phyloP scores from a whole-genome alignment of 2,113 vertebrate species.

The Scolopax mira region DNA sequence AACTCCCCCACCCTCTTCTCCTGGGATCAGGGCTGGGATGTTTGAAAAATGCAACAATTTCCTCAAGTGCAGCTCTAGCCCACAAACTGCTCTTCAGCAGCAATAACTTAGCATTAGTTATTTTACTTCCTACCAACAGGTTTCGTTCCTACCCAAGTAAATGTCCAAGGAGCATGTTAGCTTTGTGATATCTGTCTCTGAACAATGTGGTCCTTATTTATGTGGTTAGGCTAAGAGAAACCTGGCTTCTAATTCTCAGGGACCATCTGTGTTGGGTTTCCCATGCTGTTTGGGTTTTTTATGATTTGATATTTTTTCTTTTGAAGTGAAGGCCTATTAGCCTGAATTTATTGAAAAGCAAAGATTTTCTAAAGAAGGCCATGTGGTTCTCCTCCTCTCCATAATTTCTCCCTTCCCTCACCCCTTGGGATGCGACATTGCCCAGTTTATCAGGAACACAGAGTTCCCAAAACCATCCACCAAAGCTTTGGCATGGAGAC shows the following conservation, averaged over 20 bases:
- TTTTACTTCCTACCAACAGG: not conserved
- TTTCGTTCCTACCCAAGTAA: not conserved
- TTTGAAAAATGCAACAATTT: not conserved
- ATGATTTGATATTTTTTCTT: not conserved
- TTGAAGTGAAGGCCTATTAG: not conserved
- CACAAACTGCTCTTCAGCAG: not conserved
- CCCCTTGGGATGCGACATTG: conserved; percentile 9
- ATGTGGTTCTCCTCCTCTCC: not conserved
- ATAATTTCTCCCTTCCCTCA: conserved; percentile 29
- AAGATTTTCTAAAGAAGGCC: not conserved
- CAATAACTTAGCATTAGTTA: not conserved
- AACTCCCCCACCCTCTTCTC: not conserved
- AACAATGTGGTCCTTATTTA: not conserved
- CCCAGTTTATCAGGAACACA: conserved; percentile 51
- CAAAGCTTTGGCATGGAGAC: conserved; percentile 58
- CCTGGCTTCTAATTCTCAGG: not conserved
- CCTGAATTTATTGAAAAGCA: not conserved
- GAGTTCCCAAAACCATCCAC: conserved; percentile 56
- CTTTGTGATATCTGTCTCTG: not conserved
- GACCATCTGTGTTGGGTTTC: not conserved
- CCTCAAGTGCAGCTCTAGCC: not conserved
- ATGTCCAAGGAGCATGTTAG: not conserved
- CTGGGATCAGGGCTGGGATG: not conserved
- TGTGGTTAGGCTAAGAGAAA: not conserved
- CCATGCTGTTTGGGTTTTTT: not conserved